Evolutionary conservation across 2,113 vertebrate genomes (phyloP).

Genomic region (Poeciliopsis prolifica): DNA sequence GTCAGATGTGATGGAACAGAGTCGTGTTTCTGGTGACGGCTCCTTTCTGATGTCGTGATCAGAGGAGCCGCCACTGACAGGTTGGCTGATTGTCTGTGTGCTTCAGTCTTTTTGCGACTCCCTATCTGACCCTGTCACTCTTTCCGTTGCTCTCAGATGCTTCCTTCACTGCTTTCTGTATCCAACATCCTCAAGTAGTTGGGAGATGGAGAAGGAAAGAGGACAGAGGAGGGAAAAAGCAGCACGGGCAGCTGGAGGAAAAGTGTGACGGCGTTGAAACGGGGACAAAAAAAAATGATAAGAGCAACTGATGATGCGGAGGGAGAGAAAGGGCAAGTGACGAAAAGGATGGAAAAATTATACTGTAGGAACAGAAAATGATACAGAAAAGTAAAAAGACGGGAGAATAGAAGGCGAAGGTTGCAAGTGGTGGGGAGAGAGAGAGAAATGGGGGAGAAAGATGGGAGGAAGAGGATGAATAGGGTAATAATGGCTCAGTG

Average conservation of each 20-base stretch:
- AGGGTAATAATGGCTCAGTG: slow-evolving; percentile 77
- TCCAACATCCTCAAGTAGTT: slow-evolving; percentile 45
- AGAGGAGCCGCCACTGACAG: slow-evolving; percentile 45
- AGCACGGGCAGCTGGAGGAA: neutral
- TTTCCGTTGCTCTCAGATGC: slow-evolving; percentile 15
- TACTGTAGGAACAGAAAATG: slow-evolving; percentile 29
- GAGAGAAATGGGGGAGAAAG: slow-evolving; percentile 16
- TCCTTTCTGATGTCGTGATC: slow-evolving; percentile 45
- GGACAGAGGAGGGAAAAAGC: slow-evolving; percentile 9
- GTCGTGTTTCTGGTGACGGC: slow-evolving; percentile 41
- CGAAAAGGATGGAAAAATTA: slow-evolving; percentile 36
- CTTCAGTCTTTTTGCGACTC: slow-evolving; percentile 12
- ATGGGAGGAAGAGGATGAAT: slow-evolving; percentile 65
- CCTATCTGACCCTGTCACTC: slow-evolving; percentile 29
- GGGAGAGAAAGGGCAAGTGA: slow-evolving; percentile 22
- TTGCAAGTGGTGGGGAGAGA: slow-evolving; percentile 24
- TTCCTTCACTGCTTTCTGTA: slow-evolving; percentile 16
- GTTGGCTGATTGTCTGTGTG: slow-evolving; percentile 18
- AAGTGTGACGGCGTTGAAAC: slow-evolving; percentile 31
- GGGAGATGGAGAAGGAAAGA: slow-evolving; percentile 38
- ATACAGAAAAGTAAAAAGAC: slow-evolving; percentile 55
- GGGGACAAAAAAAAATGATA: slow-evolving; percentile 3
- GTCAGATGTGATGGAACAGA: slow-evolving; percentile 33
- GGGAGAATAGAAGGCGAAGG: slow-evolving; percentile 49
- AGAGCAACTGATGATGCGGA: slow-evolving; percentile 27